phyloP scores from a whole-genome alignment of 2,113 vertebrate species.

The Leucoraja erinaceus region DNA sequence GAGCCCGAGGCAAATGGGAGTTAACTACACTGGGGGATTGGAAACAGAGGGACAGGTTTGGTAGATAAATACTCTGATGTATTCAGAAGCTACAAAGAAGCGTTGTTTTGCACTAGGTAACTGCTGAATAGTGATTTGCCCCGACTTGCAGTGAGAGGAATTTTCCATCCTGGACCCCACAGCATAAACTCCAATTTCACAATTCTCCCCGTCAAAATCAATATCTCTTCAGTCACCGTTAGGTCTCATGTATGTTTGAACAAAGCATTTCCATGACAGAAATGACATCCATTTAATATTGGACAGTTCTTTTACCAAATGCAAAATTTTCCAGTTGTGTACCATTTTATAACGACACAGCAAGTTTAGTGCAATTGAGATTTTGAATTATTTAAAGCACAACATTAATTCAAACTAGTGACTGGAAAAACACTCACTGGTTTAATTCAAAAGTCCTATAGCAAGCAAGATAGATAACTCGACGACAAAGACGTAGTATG shows the following conservation, averaged over 20 bases:
- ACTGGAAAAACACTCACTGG: neutral
- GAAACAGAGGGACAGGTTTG: neutral
- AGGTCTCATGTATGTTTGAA: conserved; percentile 12
- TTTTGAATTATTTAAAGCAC: neutral
- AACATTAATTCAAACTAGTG: conserved; percentile 2
- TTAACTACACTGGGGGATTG: neutral
- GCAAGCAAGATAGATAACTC: no score
- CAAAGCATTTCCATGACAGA: neutral
- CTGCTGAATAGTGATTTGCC: neutral
- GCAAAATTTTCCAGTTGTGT: conserved; percentile 5
- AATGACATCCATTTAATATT: conserved; percentile 4
- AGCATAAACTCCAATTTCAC: conserved; percentile 10
- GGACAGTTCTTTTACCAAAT: conserved; percentile 2
- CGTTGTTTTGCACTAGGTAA: neutral
- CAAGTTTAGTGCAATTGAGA: neutral
- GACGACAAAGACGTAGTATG: no score
- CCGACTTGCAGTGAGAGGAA: neutral
- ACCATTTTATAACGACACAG: conserved; percentile 21
- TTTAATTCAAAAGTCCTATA: no score
- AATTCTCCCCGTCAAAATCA: neutral
- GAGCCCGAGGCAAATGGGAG: neutral
- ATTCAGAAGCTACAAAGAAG: neutral
- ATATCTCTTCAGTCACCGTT: conserved; percentile 5
- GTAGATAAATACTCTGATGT: neutral
- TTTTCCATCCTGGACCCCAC: neutral